phyloP scores from a whole-genome alignment of 1,140 invertebrate species.

The Plectrocnemia conspersa region DNA sequence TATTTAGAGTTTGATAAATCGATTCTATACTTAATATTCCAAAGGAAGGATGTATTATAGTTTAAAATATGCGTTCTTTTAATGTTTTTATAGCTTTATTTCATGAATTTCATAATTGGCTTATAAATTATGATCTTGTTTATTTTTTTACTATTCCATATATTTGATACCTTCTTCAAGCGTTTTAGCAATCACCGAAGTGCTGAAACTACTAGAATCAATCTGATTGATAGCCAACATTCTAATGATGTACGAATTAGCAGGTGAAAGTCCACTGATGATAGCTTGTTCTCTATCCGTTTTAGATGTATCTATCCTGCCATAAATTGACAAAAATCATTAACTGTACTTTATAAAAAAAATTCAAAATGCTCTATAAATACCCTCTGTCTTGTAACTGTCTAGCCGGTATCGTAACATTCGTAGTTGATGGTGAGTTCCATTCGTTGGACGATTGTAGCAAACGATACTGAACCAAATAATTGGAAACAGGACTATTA shows the following conservation, averaged over 20 bases:
- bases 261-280: constrained; percentile 63
- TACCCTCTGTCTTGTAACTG: not conserved
- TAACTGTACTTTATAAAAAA: not conserved
- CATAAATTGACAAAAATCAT: too few species aligned
- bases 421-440: constrained; percentile 45
- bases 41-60: too few species aligned
- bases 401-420: constrained; percentile 42
- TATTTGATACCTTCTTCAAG: constrained; percentile 61
- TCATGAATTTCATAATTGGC: too few species aligned
- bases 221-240: constrained; percentile 74
- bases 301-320: not conserved
- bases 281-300: constrained; percentile 45
- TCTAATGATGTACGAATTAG: constrained; percentile 72
- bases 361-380: not conserved
- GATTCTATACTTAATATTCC: too few species aligned
- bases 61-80: too few species aligned
- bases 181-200: constrained; percentile 61
- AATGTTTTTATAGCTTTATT: too few species aligned
- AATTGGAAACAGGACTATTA: constrained; percentile 72
- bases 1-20: too few species aligned
- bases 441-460: constrained; percentile 38
- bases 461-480: constrained; percentile 66
- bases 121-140: too few species aligned
- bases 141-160: not conserved
- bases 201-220: constrained; percentile 65